phyloP scores from a whole-genome alignment of 2,113 vertebrate genomes.

The Chionomys nivalis region DNA sequence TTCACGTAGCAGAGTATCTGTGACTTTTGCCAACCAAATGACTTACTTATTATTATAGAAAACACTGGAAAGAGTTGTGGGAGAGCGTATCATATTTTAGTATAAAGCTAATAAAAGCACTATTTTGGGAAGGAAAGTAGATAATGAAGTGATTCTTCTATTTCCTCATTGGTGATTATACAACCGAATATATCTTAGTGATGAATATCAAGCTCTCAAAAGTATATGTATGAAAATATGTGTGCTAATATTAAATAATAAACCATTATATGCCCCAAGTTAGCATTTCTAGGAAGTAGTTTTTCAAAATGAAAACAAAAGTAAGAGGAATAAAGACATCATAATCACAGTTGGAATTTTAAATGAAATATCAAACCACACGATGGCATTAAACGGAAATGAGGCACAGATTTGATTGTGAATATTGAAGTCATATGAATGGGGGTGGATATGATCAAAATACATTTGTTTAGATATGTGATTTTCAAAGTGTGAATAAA shows the following conservation, averaged over 20 bases:
- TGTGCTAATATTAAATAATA: neutral
- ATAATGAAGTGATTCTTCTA: constrained; percentile 16
- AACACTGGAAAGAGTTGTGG: constrained; percentile 34
- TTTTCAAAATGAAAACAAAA: constrained; percentile 28
- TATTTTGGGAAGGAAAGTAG: constrained; percentile 9
- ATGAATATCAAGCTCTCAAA: constrained; percentile 49
- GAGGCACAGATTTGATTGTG: neutral
- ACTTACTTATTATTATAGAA: constrained; percentile 56
- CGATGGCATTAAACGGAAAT: neutral
- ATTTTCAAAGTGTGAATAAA: neutral
- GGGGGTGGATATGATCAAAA: neutral
- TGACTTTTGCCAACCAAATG: constrained; percentile 56
- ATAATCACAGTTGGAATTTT: neutral
- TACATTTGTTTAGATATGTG: neutral
- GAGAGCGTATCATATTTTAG: constrained; percentile 44
- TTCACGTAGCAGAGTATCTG: constrained; percentile 30
- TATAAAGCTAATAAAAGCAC: constrained; percentile 60
- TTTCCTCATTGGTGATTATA: neutral
- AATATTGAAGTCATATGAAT: neutral
- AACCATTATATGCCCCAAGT: neutral
- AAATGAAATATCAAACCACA: neutral
- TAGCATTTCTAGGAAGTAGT: neutral
- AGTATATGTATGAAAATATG: neutral
- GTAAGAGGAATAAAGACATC: neutral
- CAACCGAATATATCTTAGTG: neutral